Base-by-base conservation (phyloP, 2,113 vertebrate species). In the Notiomystis cincta region DNA sequence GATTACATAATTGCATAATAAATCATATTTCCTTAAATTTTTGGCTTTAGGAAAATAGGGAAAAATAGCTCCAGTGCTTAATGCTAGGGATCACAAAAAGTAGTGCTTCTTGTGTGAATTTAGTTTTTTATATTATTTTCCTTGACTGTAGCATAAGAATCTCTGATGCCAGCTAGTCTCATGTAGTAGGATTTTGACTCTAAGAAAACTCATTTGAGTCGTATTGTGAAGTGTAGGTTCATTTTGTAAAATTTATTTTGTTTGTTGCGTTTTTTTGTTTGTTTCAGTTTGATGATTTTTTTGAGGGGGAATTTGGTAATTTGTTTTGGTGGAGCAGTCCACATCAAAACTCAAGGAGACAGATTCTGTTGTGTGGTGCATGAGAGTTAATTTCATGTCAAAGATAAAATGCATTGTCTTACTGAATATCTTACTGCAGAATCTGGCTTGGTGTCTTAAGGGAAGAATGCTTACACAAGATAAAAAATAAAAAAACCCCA, bases 301-400 rank as follows among this genome's bases (percentile, higher is more conserved):
- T 37, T 2, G 4, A 6, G 19, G 8, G 7, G 4, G 6, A 15
- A 6, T n/a, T n/a, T 22, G 23, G 13, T 28, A 6, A 31, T 60
- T 79, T 64, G 6, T 92, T 89, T 82, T 78, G 38, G 15, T 67
- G 33, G 35, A 45, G 5, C 16, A 73, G 11, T 57, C 37, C 31
- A 23, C 30, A 65, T 69, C 23, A 69, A 79, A 95, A 67, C 19
- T 25, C 0, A 0, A 54, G 35, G 23, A 67, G n/a, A 53, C 33
- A 28, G 44, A 47, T 75, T 84, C 44, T 93, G 17, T 66, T 80
- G 5, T 35, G 13, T 38, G 47, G 6, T 77, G 21, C 4, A 1
- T 62, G 48, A 67, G 25, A 40, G 30, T 71, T 81, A 56, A 27
- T 87, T 91, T 37, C 10, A 19, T 51, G 84, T 70, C 17, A 40